A percentile compares a stretch with the other conserved stretches of the same genome.
Evolutionary conservation across 2,113 vertebrate genomes (phyloP).

Genomic region (Mesitornis unicolor): DNA sequence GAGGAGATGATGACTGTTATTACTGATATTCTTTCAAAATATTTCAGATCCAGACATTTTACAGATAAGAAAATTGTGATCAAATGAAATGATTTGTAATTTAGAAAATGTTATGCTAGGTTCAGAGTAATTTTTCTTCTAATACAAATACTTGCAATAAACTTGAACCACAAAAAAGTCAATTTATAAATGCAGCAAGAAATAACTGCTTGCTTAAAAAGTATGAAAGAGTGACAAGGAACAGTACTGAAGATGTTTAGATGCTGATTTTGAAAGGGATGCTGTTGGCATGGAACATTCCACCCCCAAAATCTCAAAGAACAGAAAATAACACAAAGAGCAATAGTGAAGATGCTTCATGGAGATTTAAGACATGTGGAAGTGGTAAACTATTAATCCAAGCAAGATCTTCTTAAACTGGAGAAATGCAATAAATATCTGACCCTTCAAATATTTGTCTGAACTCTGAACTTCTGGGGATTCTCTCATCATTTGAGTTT

Average conservation of each 20-base stretch:
- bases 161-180: not conserved
- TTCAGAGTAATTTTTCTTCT: not conserved
- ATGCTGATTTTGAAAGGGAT: not conserved
- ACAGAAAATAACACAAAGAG: not conserved
- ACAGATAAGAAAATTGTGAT: constrained; percentile 52
- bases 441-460: not conserved
- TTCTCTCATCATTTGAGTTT: not conserved
- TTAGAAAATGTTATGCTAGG: not conserved
- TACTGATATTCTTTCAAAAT: constrained; percentile 53
- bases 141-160: not conserved
- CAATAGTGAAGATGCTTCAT: not conserved
- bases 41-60: constrained; percentile 51
- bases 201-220: not conserved
- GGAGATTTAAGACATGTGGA: not conserved
- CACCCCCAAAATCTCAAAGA: not conserved
- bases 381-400: not conserved
- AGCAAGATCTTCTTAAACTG: not conserved
- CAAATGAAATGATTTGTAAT: constrained; percentile 39
- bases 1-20: constrained; percentile 62
- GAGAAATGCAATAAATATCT: not conserved
- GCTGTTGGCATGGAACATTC: fast-evolving
- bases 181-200: not conserved
- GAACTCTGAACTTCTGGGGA: not conserved
- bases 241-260: not conserved
- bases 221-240: not conserved